Percentiles rank a stretch among this genome's conserved stretches.
These are phyloP conservation scores for Prorops nasuta DNA, from an alignment of 1,140 invertebrate genomes.

Conservation along the genomic window DNA sequence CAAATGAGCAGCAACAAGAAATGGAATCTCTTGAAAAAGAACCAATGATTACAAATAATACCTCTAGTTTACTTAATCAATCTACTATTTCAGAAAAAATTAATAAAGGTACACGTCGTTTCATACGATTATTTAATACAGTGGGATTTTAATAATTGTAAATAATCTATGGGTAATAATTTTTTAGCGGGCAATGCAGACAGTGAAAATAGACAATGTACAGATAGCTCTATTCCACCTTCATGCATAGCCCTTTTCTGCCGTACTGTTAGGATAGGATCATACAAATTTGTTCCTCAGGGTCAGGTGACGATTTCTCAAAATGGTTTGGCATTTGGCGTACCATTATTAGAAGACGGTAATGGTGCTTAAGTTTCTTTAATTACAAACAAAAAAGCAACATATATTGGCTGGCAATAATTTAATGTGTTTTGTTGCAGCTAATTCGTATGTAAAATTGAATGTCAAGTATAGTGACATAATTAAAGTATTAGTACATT, in stretches of 20 bases:
- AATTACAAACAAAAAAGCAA: too few species aligned
- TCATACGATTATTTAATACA: constrained; percentile 4
- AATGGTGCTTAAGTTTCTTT: constrained; percentile 32
- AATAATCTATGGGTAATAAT: neutral
- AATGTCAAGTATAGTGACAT: constrained; percentile 66
- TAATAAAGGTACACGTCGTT: constrained; percentile 25
- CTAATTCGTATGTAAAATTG: constrained; percentile 56
- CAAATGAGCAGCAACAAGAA: constrained; percentile 31
- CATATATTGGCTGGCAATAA: neutral
- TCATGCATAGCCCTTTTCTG: constrained; percentile 61
- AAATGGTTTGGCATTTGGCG: constrained; percentile 66
- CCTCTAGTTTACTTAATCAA: constrained; percentile 19
- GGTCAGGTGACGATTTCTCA: constrained; percentile 68
- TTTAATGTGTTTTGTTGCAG: constrained; percentile 21
- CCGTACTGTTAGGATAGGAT: constrained; percentile 76
- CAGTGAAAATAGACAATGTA: constrained; percentile 19
- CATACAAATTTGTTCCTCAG: constrained; percentile 70
- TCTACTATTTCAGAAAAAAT: constrained; percentile 13
- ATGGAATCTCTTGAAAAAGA: constrained; percentile 54
- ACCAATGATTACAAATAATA: constrained; percentile 53
- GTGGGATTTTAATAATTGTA: neutral
- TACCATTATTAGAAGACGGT: constrained; percentile 65
- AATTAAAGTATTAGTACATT: constrained; percentile 72
- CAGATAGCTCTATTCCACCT: constrained; percentile 19
- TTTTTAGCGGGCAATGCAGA: constrained; percentile 54